Base-by-base conservation (phyloP, 2,888 invertebrate genomes). In the Tetanocera ferruginea region DNA sequence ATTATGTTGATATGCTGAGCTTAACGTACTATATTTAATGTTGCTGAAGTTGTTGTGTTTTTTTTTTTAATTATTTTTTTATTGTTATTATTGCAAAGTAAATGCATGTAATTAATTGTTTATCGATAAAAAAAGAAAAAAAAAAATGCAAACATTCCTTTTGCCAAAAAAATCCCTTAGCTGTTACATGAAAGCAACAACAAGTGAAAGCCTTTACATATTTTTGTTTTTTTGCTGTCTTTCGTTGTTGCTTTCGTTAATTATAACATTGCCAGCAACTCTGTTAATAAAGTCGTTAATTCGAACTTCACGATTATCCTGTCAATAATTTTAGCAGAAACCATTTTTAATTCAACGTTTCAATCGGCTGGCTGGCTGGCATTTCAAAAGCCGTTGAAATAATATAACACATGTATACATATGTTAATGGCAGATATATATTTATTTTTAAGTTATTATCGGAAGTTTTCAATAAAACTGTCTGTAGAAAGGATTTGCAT, bases 1-100 rank as follows among this genome's bases (percentile, higher is more conserved):
- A 86, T 85, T 85, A 85, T 85, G 85, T 85, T 85, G 85, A 86
- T 85, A 85, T 85, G 83, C 84, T 84, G 85, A 28, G 84, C 85
- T 85, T 86, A 86, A 85, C 62, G 43, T 60, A 19, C 71, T 9
- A 11, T 71, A 14, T 31, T n/a, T 37, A 6, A 23, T 25, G 34
- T n/a, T 23, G 34, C 31, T 43, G 49, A 9, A 23, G 43, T 57
- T 60, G 43, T n/a, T 62, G n/a, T 70, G 2, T 34, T 67, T 23
- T n/a, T 17, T 34, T 8, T 67, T 6, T 67, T 43, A 5, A 25
- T 60, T 2, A 34, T 34, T 11, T 23, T 49, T 28, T 28, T 43
- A 28, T 28, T 43, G 51, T 73, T 55, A 14, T 8, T 57, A 49
- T 52, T 74, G 64, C 43, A 19, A 31, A 62, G 51, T 37, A 74